These are phyloP conservation scores for Sardinella longiceps DNA, from an alignment of 2,797 vertebrate species.

Conservation along the genomic window DNA sequence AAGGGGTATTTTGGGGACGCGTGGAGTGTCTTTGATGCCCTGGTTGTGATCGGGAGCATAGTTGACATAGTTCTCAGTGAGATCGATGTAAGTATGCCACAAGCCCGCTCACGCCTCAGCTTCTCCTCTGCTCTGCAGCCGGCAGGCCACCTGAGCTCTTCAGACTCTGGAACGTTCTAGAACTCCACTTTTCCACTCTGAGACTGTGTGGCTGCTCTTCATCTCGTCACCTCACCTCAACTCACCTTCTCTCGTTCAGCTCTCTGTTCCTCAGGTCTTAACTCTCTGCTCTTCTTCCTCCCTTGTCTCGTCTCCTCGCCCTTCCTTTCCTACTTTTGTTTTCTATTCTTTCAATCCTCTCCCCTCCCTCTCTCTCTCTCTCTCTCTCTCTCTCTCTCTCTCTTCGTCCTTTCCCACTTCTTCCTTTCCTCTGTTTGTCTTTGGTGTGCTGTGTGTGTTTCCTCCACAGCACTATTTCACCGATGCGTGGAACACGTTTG, in stretches of 20 bases:
- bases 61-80: slow-evolving; percentile 99
- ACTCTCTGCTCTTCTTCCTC: slow-evolving; percentile 63
- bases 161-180: neutral
- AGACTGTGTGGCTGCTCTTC: neutral
- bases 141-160: slow-evolving; percentile 21
- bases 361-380: neutral
- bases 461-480: slow-evolving; percentile 99
- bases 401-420: slow-evolving; percentile 58
- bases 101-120: slow-evolving; percentile 52
- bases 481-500: slow-evolving; percentile 99
- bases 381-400: neutral
- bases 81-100: slow-evolving; percentile 95
- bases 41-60: slow-evolving; percentile 99
- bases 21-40: slow-evolving; percentile 99
- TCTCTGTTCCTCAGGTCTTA: slow-evolving; percentile 29
- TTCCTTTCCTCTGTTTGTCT: slow-evolving; percentile 15
- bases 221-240: neutral
- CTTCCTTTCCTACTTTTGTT: slow-evolving; percentile 62
- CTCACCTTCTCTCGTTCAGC: neutral
- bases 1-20: slow-evolving; percentile 99
- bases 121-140: slow-evolving; percentile 47
- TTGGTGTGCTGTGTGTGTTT: slow-evolving; percentile 66
- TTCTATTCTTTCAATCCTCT: neutral
- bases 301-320: slow-evolving; percentile 72
- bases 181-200: neutral